phyloP scores from a whole-genome alignment of 2,888 invertebrate species.

The Drosophila kambysellisi region DNA sequence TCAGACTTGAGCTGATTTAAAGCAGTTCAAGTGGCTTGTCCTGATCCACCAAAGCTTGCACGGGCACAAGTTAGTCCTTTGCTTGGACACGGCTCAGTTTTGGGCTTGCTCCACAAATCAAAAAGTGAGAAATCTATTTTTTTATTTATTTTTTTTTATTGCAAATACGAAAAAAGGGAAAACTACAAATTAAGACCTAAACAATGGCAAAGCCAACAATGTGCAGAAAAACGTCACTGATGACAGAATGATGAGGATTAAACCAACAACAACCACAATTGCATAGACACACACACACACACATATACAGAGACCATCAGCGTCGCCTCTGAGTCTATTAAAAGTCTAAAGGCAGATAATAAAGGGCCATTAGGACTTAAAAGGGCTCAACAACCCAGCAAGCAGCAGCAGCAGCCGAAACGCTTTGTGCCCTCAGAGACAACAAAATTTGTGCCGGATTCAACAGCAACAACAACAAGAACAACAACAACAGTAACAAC shows the following conservation, averaged over 20 bases:
- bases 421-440: slow-evolving; percentile 55
- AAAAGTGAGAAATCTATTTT: slow-evolving; percentile 56
- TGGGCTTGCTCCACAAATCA: slow-evolving; percentile 51
- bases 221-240: slow-evolving; percentile 82
- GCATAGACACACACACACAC: slow-evolving; percentile 40
- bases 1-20: slow-evolving; percentile 29
- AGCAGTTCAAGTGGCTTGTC: slow-evolving; percentile 37
- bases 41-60: slow-evolving; percentile 12
- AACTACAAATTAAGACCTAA: slow-evolving; percentile 74
- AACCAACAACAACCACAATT: slow-evolving; percentile 67
- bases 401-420: slow-evolving; percentile 59
- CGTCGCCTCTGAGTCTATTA: slow-evolving; percentile 84
- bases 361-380: slow-evolving; percentile 85
- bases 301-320: slow-evolving; percentile 45
- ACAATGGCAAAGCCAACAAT: slow-evolving; percentile 73
- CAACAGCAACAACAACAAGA: slow-evolving; percentile 19
- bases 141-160: slow-evolving; percentile 32
- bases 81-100: slow-evolving; percentile 9
- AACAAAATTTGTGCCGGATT: slow-evolving; percentile 44
- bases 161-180: slow-evolving; percentile 53
- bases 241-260: slow-evolving; percentile 85
- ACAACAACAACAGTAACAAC: slow-evolving; percentile 18
- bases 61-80: slow-evolving; percentile 48
- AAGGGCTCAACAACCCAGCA: slow-evolving; percentile 83
- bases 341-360: slow-evolving; percentile 85